Conservation (phyloP, 2,888 invertebrate genomes). For the Keiferia lycopersicella region DNA sequence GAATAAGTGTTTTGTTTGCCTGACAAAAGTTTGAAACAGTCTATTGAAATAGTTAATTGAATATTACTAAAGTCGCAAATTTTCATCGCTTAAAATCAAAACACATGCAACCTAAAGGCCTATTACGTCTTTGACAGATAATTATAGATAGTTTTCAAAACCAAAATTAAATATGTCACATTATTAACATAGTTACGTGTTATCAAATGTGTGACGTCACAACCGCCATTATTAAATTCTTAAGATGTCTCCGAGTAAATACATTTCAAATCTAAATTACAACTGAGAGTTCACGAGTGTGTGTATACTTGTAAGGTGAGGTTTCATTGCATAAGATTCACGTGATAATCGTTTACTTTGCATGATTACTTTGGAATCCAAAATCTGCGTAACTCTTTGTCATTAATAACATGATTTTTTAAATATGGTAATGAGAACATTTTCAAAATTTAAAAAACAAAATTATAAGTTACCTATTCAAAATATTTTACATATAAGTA, state of each 20-base stretch:
- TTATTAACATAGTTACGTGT: conserved; percentile 20
- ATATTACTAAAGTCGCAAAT: too few species aligned
- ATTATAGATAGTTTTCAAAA: background rate
- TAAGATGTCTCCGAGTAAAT: conserved; percentile 10
- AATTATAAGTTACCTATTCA: too few species aligned
- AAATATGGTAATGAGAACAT: too few species aligned
- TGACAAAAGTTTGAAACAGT: too few species aligned
- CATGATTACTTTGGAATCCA: background rate
- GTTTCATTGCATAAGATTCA: background rate
- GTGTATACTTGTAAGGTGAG: background rate
- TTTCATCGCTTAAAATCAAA: too few species aligned
- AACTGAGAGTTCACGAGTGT: conserved; percentile 62
- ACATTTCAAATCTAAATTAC: conserved; percentile 62
- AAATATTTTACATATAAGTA: too few species aligned
- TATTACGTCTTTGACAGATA: background rate
- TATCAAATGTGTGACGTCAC: conserved; percentile 6
- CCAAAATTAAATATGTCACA: conserved; percentile 13
- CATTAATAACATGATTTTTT: too few species aligned
- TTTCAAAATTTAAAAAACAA: too few species aligned
- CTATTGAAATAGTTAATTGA: too few species aligned
- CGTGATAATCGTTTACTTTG: background rate
- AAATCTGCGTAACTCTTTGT: too few species aligned
- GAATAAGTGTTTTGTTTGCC: too few species aligned
- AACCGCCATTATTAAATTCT: conserved; percentile 23
- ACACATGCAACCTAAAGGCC: too few species aligned